Conservation (phyloP, 2,113 vertebrate genomes). For the Brachyhypopomus occidentalis region DNA sequence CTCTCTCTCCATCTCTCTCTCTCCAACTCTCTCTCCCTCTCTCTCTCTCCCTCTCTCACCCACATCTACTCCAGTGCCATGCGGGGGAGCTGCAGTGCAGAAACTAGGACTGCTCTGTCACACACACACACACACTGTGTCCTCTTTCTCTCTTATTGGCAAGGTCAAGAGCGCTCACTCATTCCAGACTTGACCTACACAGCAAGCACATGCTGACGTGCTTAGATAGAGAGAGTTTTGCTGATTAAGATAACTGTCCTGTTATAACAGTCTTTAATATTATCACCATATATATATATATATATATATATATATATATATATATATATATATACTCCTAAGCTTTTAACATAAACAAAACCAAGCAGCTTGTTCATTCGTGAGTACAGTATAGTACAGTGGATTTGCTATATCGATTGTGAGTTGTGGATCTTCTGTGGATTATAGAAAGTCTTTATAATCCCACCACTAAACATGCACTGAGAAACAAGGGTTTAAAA, state of each 20-base stretch:
- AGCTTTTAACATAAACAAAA: no score
- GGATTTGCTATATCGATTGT: not conserved
- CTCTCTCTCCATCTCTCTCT: conserved; percentile 7
- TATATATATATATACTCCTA: no score
- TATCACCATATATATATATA: no score
- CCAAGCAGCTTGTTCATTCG: no score
- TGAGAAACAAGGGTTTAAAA: not conserved
- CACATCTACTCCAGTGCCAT: conserved; percentile 28
- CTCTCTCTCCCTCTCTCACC: conserved; percentile 11
- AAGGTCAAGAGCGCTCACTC: conserved; percentile 56
- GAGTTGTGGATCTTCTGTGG: not conserved
- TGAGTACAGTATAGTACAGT: not conserved
- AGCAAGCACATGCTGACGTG: conserved; percentile 27
- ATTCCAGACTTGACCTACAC: conserved; percentile 43
- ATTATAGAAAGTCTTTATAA: not conserved
- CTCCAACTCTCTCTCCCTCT: not conserved
- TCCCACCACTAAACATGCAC: not conserved
- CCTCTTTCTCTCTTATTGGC: conserved; percentile 45
- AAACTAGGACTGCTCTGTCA: conserved; percentile 41
- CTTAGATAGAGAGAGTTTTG: conserved; percentile 7
- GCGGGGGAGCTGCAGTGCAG: conserved; percentile 53
- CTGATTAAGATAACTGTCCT: no score
- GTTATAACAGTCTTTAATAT: no score
- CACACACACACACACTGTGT: conserved; percentile 35
- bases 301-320: no score